These are phyloP conservation scores for Ceratina japonica DNA, from an alignment of 1,140 invertebrate genomes.

Conservation along the genomic window DNA sequence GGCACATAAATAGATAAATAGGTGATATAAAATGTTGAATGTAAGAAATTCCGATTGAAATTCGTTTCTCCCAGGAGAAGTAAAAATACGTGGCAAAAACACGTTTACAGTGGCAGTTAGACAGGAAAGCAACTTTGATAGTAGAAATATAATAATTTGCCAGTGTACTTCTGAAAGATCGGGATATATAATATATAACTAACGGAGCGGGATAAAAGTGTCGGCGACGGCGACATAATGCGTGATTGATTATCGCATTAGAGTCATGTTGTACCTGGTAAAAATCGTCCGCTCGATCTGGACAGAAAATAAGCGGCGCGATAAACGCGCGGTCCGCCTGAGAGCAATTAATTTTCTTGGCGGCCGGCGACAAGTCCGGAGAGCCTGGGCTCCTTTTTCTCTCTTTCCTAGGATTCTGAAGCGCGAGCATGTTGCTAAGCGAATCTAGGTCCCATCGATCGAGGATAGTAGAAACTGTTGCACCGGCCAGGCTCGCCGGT, in stretches of 20 bases:
- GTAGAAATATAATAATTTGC: too few species aligned
- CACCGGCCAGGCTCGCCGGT: conserved; percentile 29
- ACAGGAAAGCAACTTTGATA: too few species aligned
- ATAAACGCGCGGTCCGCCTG: neutral
- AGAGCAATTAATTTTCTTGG: conserved; percentile 27
- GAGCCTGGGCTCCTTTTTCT: neutral
- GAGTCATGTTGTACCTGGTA: neutral
- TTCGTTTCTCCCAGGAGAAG: too few species aligned
- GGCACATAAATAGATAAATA: too few species aligned
- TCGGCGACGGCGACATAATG: neutral
- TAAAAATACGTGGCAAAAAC: too few species aligned
- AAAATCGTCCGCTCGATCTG: conserved; percentile 6
- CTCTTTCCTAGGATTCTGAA: neutral
- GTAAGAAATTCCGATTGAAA: too few species aligned
- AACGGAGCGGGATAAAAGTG: too few species aligned
- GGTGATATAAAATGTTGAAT: too few species aligned
- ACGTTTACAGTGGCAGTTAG: too few species aligned
- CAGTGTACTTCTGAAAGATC: too few species aligned
- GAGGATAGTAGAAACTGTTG: conserved; percentile 49
- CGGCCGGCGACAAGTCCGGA: conserved; percentile 6
- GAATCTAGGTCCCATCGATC: conserved; percentile 47
- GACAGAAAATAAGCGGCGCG: conserved; percentile 11
- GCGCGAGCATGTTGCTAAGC: conserved; percentile 51
- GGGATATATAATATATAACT: too few species aligned
- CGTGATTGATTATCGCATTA: conserved; percentile 13